phyloP scores from a whole-genome alignment of 2,113 vertebrate genomes.

The Cyprinodon tularosa region DNA sequence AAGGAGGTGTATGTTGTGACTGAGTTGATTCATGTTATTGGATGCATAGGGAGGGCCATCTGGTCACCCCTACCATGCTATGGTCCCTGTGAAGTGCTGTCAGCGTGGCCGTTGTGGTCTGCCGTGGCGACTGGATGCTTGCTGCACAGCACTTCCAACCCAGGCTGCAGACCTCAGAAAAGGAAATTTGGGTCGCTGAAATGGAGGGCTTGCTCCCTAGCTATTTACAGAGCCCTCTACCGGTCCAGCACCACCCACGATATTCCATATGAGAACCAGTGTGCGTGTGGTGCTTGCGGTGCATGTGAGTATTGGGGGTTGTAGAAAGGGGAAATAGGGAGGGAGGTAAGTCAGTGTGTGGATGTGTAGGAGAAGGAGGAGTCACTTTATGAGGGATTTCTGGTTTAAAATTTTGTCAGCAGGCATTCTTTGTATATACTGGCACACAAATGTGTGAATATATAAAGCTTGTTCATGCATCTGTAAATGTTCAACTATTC shows the following conservation, averaged over 20 bases:
- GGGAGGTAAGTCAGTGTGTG: slow-evolving; percentile 20
- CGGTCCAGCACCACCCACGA: slow-evolving; percentile 83
- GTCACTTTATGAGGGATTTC: slow-evolving; percentile 57
- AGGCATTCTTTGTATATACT: slow-evolving; percentile 30
- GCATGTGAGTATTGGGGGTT: slow-evolving; percentile 47
- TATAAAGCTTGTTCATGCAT: slow-evolving; percentile 10
- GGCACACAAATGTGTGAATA: slow-evolving; percentile 9
- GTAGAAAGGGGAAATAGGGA: neutral
- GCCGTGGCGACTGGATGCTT: slow-evolving; percentile 82
- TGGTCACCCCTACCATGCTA: slow-evolving; percentile 75
- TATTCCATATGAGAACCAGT: slow-evolving; percentile 78
- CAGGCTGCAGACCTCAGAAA: slow-evolving; percentile 81
- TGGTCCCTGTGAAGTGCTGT: slow-evolving; percentile 81
- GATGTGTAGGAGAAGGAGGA: slow-evolving; percentile 32
- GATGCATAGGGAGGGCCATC: slow-evolving; percentile 72
- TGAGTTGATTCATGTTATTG: slow-evolving; percentile 28
- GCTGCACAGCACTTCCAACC: slow-evolving; percentile 82
- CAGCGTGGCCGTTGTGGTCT: slow-evolving; percentile 78
- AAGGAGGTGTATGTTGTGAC: slow-evolving; percentile 39
- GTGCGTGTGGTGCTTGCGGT: slow-evolving; percentile 72
- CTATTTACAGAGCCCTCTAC: slow-evolving; percentile 81
- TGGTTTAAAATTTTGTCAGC: slow-evolving; percentile 32
- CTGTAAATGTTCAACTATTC: neutral
- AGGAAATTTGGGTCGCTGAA: slow-evolving; percentile 84
- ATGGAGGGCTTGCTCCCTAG: slow-evolving; percentile 82